Evolutionary conservation across 2,888 invertebrate species (phyloP), one percentile per base, ranked within the genome.

Genomic region (Gari tellinella): DNA sequence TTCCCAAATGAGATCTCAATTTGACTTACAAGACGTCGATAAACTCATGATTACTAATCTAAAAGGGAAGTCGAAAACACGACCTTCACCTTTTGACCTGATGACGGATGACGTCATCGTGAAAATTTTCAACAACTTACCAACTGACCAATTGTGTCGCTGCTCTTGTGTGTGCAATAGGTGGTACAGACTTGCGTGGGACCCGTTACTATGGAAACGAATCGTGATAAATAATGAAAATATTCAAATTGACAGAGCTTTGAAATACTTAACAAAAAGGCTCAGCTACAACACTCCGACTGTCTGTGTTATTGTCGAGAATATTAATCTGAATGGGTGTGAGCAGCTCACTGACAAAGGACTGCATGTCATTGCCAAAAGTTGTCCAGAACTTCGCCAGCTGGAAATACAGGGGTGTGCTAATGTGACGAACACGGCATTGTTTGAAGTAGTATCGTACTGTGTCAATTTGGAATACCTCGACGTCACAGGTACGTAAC

Each of bases 401-500:
- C 92, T 97, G 61, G 96, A 96, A 75, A 93, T 97, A 58, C 95
- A 95, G 72, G 95, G 95, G 1, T 95, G 96, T 81, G 93, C 94
- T 57, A 94, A 94, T 70, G 94, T 97, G 84, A 95, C 96, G 57
- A 96, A 96, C 84, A 94, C 95, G 51, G 95, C 96, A 0, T 91
- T 97, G 58, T 95, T 95, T 61, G 96, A 97, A 82, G 94, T 97
- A 10, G 94, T 95, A 62, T 95, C 96, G 3, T 95, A 95, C 88
- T 96, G 97, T 90, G 94, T 94, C 76, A 96, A 96, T 91, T 92
- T 97, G 66, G 95, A 96, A 92, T 96, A 96, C 92, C 94, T 97
- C 55, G 96, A 97, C 92, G 94, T 97, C 23, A 96, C 96, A 78
- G 96, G 96, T 96, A 90, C 93, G 92, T 80, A 14, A n/a, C n/a